Conservation (phyloP, 2,113 vertebrate species). For the Craseonycteris thonglongyai region DNA sequence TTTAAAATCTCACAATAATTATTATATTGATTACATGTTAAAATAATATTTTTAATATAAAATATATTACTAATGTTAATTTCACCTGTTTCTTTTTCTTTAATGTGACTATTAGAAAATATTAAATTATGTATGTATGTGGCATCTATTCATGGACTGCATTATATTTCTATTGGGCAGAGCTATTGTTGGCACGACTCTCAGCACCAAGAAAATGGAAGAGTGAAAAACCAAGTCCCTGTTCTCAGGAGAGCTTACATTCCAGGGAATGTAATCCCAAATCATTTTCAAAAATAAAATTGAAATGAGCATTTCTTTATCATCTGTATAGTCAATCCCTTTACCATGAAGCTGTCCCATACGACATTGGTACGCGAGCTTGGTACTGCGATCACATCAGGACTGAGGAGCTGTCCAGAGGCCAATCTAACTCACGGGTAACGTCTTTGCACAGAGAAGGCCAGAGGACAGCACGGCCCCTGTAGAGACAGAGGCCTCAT, state of each 20-base stretch:
- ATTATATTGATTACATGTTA: neutral
- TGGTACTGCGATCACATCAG: neutral
- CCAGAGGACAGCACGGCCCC: neutral
- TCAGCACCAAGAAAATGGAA: neutral
- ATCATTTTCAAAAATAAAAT: neutral
- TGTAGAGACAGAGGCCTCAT: neutral
- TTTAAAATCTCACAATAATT: neutral
- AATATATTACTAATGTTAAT: neutral
- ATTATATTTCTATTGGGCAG: neutral
- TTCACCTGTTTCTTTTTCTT: neutral
- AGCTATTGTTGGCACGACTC: neutral
- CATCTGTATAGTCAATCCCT: neutral
- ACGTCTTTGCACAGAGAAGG: neutral
- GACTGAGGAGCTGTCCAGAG: neutral
- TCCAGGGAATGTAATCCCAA: neutral
- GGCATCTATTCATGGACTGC: neutral
- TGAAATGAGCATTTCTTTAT: neutral
- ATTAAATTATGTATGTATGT: neutral
- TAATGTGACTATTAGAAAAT: neutral
- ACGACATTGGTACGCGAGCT: neutral
- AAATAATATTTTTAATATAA: neutral
- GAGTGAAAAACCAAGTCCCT: neutral
- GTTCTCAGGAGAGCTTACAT: neutral
- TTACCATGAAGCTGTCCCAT: neutral
- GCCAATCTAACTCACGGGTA: neutral